Conservation (phyloP, 1,140 invertebrate genomes). For the Drosophila cardini region DNA sequence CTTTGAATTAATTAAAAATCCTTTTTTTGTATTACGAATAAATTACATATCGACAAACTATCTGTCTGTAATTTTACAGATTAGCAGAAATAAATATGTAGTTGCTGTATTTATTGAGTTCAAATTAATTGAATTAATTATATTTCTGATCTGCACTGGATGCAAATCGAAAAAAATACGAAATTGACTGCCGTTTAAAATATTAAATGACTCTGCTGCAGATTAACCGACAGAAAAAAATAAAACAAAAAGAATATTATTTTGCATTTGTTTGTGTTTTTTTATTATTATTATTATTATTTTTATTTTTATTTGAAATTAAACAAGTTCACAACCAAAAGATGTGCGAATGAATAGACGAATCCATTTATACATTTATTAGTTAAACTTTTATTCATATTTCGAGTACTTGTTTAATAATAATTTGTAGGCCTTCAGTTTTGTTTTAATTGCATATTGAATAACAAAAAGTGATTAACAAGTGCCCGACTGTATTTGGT, state of each 20-base stretch:
- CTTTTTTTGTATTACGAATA: constrained; percentile 14
- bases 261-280: constrained; percentile 42
- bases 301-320: constrained; percentile 43
- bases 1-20: constrained; percentile 36
- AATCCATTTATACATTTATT: constrained; percentile 75
- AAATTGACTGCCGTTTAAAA: constrained; percentile 23
- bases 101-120: constrained; percentile 5
- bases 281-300: constrained; percentile 50
- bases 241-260: constrained; percentile 30
- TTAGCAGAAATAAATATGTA: constrained; percentile 48
- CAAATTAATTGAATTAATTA: constrained; percentile 70
- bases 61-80: constrained; percentile 63
- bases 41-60: constrained; percentile 14
- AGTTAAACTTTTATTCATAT: constrained; percentile 31
- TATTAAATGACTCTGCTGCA: constrained; percentile 47
- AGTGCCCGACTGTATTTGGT: constrained; percentile 43
- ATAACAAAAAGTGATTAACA: constrained; percentile 69
- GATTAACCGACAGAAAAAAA: constrained; percentile 25
- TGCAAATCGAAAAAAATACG: background rate
- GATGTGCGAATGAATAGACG: constrained; percentile 71
- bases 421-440: constrained; percentile 44
- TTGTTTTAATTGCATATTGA: constrained; percentile 70
- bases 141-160: constrained; percentile 32
- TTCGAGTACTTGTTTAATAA: constrained; percentile 21
- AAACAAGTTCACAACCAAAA: constrained; percentile 71